phyloP scores from a whole-genome alignment of 2,888 invertebrate species.

The Scaptodrosophila latifasciaeformis region DNA sequence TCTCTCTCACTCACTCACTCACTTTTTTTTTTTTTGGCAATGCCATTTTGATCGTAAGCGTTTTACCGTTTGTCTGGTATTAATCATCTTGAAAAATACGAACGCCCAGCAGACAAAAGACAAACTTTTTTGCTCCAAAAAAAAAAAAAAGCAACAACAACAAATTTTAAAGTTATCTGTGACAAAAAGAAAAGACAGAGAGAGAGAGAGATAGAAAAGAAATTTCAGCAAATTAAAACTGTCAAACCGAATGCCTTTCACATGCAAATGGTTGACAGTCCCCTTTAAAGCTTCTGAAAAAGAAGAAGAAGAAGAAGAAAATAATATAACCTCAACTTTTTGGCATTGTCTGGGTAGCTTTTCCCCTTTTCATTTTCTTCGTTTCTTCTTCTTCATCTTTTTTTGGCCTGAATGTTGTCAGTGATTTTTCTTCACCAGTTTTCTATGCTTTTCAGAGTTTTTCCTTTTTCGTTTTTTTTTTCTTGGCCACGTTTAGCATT shows the following conservation, averaged over 20 bases:
- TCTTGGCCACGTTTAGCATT: constrained; percentile 39
- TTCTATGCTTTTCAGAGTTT: constrained; percentile 10
- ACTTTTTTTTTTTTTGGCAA: constrained; percentile 22
- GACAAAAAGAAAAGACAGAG: no score
- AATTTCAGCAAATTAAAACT: constrained; percentile 12
- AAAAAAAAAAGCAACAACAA: no score
- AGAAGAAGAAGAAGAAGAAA: no score
- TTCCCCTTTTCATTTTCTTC: constrained; percentile 1
- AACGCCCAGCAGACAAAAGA: neutral
- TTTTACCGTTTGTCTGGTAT: constrained; percentile 35
- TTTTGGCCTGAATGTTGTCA: neutral
- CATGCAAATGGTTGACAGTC: constrained; percentile 23
- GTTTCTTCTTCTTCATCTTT: no score
- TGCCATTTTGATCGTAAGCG: constrained; percentile 21
- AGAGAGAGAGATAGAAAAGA: no score
- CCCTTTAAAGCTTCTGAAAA: no score
- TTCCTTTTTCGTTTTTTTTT: constrained; percentile 6
- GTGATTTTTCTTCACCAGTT: constrained; percentile 28
- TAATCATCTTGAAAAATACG: constrained; percentile 42
- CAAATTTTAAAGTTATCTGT: no score
- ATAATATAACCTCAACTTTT: constrained; percentile 1
- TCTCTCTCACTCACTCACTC: constrained; percentile 25
- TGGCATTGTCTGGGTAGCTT: constrained; percentile 28
- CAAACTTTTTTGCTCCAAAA: constrained; percentile 3
- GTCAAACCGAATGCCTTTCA: constrained; percentile 21